A percentile compares a stretch with the other conserved stretches of the same genome.
Conservation (phyloP, 2,888 invertebrate genomes). For the Copidosoma aretas region DNA sequence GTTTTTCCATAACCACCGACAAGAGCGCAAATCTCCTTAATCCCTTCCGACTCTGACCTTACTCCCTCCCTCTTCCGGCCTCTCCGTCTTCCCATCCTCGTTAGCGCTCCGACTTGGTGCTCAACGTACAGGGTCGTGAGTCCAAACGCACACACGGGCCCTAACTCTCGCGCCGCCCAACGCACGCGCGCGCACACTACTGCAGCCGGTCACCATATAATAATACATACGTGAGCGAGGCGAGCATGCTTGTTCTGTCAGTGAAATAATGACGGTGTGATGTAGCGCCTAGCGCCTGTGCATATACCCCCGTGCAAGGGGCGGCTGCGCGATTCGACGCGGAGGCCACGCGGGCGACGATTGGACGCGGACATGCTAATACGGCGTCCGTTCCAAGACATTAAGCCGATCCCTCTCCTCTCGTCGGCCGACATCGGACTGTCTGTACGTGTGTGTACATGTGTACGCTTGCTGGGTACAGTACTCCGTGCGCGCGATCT, state of each 20-base stretch:
- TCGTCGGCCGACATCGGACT: too few relatives aligned
- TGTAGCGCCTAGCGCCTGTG: constrained; percentile 49
- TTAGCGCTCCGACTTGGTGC: constrained; percentile 53
- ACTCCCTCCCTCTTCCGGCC: constrained; percentile 40
- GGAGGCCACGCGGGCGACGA: constrained; percentile 61
- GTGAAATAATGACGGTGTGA: constrained; percentile 62
- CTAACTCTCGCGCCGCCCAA: too few relatives aligned
- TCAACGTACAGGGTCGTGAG: neutral
- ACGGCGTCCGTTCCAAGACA: constrained; percentile 62
- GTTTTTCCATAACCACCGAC: constrained; percentile 11
- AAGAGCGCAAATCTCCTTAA: constrained; percentile 22
- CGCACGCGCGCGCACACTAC: too few relatives aligned
- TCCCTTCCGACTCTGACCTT: constrained; percentile 30
- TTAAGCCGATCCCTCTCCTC: constrained; percentile 53
- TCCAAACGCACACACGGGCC: constrained; percentile 2
- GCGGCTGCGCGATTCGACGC: constrained; percentile 53
- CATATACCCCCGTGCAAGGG: too few relatives aligned
- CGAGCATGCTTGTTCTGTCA: constrained; percentile 49
- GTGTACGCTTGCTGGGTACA: too few relatives aligned
- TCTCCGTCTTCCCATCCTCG: constrained; percentile 58
- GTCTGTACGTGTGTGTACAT: too few relatives aligned
- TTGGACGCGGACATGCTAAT: constrained; percentile 63
- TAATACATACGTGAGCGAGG: constrained; percentile 16
- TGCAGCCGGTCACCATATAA: too few relatives aligned
- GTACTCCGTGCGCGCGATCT: too few relatives aligned